Evolutionary conservation across 2,888 invertebrate species (phyloP), one percentile per base, ranked within the genome.

Genomic region (Lysandra coridon): DNA sequence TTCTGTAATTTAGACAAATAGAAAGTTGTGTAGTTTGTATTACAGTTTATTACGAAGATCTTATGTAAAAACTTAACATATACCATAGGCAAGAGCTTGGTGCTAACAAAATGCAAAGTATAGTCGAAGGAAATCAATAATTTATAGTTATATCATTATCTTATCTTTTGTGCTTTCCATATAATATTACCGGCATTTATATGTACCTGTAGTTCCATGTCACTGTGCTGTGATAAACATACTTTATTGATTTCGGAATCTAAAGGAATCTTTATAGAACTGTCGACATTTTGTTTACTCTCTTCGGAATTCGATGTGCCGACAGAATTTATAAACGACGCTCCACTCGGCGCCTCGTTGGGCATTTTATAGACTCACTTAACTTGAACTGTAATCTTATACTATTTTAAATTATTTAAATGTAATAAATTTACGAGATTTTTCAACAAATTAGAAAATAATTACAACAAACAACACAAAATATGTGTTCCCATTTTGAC

Each of bases 261-360:
- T 74, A 74, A 0, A 74, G 74, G 44, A 74, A 7, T n/a, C n/a
- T 7, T 6, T 44, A 44, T 44, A 74, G 44, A 10, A 23, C 44
- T 74, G 40, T 74, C 74, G 40, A 74, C 74, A 74, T 74, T 44
- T 74, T 74, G 74, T 74, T 44, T 74, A 74, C 44, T 4, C 44
- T 44, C 74, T 2, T 73, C 40, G 73, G 40, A 74, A 44, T 1
- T 40, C 10, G 44, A 74, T 7, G 74, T n/a, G 74, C 44, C 44
- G 12, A 44, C 44, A 40, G 73, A 73, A 73, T 37, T 73, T 40
- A 44, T 44, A 7, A 6, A 6, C 7, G 44, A 74, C 40, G 74
- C 73, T 74, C n/a, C 40, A 44, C 40, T 6, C 2, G 14, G 74
- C 40, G 44, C 40, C 4, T 44, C 40, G 40, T 40, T 7, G n/a